Percentiles rank a stretch among this genome's conserved stretches.
These are phyloP conservation scores for Metallyticus violacea DNA, from an alignment of 2,888 invertebrate species.

Conservation along the genomic window DNA sequence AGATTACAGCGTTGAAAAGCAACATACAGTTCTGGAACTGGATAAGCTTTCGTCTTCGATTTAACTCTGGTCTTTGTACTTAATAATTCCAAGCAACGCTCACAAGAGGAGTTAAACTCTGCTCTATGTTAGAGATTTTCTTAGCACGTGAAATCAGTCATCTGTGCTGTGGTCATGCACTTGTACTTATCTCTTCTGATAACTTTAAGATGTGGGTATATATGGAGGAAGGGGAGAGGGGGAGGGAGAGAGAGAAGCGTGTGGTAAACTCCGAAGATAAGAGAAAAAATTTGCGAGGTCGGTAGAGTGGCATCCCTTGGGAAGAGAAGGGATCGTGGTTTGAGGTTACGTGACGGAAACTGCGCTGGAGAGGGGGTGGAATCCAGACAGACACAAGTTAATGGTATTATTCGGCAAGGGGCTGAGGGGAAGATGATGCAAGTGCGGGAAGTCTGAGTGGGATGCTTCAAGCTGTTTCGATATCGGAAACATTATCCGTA, in stretches of 20 bases:
- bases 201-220: not conserved
- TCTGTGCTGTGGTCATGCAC: not conserved
- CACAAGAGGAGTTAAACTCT: too few relatives aligned
- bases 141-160: not conserved
- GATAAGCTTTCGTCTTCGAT: too few relatives aligned
- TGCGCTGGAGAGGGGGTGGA: not conserved
- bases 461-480: not conserved
- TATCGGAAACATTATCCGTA: slow-evolving; percentile 6
- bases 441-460: not conserved
- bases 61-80: too few relatives aligned
- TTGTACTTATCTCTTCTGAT: not conserved
- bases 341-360: not conserved
- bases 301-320: not conserved
- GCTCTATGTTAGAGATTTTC: too few relatives aligned
- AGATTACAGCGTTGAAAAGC: too few relatives aligned
- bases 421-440: not conserved
- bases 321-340: too few relatives aligned
- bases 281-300: not conserved
- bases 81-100: too few relatives aligned
- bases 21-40: too few relatives aligned
- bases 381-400: not conserved
- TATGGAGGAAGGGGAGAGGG: not conserved
- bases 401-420: not conserved
- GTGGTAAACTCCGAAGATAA: not conserved
- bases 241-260: not conserved